A percentile compares a stretch with the other conserved stretches of the same genome.
These are phyloP conservation scores for Meloidogyne floridensis DNA, from an alignment of 1,140 invertebrate species.

Conservation along the genomic window DNA sequence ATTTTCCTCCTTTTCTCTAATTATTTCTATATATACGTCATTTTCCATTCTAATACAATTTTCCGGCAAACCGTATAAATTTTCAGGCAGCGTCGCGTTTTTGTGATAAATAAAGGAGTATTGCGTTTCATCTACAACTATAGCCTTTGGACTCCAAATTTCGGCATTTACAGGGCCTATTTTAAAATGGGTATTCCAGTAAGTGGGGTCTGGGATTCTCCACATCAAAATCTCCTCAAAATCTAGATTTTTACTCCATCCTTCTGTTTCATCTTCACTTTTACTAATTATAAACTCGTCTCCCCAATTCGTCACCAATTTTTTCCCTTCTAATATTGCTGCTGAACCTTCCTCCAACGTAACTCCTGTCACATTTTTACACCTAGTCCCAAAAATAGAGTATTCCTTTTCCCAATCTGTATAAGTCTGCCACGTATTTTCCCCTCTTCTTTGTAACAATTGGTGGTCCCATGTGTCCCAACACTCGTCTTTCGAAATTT, in stretches of 20 bases:
- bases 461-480: background rate
- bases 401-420: background rate
- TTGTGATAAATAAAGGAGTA: background rate
- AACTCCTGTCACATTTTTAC: background rate
- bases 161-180: background rate
- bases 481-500: background rate
- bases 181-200: background rate
- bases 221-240: background rate
- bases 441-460: background rate
- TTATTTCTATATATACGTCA: too few species aligned
- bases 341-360: slow-evolving; percentile 6
- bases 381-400: background rate
- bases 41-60: too few species aligned
- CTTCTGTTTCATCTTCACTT: background rate
- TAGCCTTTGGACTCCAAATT: background rate
- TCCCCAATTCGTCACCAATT: slow-evolving; percentile 6
- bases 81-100: too few species aligned
- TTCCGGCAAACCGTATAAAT: too few species aligned
- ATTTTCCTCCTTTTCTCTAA: too few species aligned
- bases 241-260: background rate
- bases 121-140: background rate
- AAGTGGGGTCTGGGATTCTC: background rate
- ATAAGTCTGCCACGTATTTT: background rate
- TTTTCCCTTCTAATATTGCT: background rate
- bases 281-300: background rate